Conservation (phyloP, 2,113 vertebrate species). For the Oceanodroma tethys region DNA sequence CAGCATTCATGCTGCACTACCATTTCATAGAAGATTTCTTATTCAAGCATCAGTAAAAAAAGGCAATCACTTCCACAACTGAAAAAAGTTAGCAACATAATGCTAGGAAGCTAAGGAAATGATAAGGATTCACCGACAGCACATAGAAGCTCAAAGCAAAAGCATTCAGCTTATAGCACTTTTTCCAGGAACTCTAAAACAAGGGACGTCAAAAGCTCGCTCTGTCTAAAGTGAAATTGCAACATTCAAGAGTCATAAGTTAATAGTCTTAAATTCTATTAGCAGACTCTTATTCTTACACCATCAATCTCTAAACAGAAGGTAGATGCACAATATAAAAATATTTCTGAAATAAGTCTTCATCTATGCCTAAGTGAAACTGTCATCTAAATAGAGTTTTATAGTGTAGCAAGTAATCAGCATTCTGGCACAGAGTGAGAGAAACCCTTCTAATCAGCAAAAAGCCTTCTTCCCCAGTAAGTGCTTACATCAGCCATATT, state of each 20-base stretch:
- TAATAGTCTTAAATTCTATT: neutral
- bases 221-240: neutral
- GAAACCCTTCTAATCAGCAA: neutral
- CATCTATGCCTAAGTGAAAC: neutral
- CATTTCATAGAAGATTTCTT: neutral
- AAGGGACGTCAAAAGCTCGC: neutral
- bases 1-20: neutral
- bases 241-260: accelerated
- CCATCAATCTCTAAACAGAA: neutral
- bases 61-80: neutral
- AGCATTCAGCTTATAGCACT: neutral
- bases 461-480: neutral
- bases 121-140: neutral
- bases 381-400: neutral
- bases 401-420: neutral
- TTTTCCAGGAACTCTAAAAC: neutral
- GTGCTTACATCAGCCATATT: neutral
- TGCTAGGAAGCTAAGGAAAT: neutral
- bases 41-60: neutral
- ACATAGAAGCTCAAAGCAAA: neutral
- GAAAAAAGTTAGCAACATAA: neutral
- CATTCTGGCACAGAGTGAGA: neutral
- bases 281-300: neutral
- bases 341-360: neutral
- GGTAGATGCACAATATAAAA: neutral